Percentiles rank a stretch among this genome's conserved stretches.
Evolutionary conservation across 53 echinoderm and acorn worm genomes (phyloP).

Genomic region (Zoroaster sp.): DNA sequence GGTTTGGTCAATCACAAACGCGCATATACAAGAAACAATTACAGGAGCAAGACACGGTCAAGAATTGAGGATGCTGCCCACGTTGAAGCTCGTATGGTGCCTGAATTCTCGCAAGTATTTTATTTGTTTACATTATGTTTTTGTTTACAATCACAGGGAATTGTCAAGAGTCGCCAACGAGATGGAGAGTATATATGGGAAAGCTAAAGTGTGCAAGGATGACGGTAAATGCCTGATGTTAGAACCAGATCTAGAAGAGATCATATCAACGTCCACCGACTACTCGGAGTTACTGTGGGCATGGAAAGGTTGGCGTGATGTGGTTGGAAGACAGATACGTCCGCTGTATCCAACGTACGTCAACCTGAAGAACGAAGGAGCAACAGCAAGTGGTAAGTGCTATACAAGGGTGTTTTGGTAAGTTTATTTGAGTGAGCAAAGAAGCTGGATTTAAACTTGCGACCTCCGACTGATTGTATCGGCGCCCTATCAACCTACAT

Average conservation of each 20-base stretch:
- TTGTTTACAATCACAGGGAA: neutral
- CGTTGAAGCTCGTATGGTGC: too few relatives aligned
- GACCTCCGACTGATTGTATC: too few relatives aligned
- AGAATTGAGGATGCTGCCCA: too few relatives aligned
- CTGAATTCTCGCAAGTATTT: too few relatives aligned
- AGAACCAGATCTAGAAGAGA: conserved; percentile 73
- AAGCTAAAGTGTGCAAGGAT: conserved; percentile 70
- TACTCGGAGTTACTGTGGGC: conserved; percentile 69
- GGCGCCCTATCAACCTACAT: too few relatives aligned
- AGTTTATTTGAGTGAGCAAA: too few relatives aligned
- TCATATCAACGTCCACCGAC: conserved; percentile 60
- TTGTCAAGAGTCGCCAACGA: conserved; percentile 3
- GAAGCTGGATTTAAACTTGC: too few relatives aligned
- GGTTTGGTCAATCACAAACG: too few relatives aligned
- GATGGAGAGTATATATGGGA: conserved; percentile 88
- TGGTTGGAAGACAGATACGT: conserved; percentile 62
- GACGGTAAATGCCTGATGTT: conserved; percentile 67
- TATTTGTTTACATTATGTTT: too few relatives aligned
- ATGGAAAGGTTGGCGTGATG: conserved; percentile 79
- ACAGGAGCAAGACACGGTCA: too few relatives aligned
- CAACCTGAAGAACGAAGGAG: conserved; percentile 62
- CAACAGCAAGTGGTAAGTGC: conserved; percentile 53
- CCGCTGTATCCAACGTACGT: conserved; percentile 68
- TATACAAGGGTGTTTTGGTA: too few relatives aligned
- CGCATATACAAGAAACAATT: too few relatives aligned